Evolutionary conservation across 2,113 vertebrate genomes (phyloP).

Genomic region (Lota lota): DNA sequence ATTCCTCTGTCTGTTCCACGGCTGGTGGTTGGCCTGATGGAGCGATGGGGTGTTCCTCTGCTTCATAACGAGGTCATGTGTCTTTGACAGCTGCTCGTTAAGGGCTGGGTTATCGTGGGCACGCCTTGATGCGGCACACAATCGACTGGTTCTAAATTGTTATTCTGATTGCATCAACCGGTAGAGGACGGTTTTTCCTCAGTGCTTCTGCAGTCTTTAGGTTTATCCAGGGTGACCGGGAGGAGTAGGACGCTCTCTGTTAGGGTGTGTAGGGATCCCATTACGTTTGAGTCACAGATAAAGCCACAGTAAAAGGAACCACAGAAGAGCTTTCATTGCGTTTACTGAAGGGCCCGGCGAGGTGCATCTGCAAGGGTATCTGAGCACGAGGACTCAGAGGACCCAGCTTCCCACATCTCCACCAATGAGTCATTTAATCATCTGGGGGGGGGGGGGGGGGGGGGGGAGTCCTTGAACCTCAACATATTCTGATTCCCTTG

Average conservation of each 20-base stretch:
- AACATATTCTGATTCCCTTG: constrained; percentile 7
- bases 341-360: no score
- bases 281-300: no score
- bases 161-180: no score
- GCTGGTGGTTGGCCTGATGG: constrained; percentile 14
- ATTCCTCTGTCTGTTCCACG: constrained; percentile 33
- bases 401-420: background rate
- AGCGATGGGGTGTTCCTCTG: background rate
- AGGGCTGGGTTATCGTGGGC: background rate
- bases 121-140: background rate
- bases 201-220: no score
- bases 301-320: no score
- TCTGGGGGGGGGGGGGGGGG: background rate
- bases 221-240: no score
- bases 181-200: no score
- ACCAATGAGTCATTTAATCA: constrained; percentile 5
- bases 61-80: constrained; percentile 37
- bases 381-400: background rate
- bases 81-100: constrained; percentile 32
- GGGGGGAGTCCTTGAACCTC: constrained; percentile 13
- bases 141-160: background rate
- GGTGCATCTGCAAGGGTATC: no score
- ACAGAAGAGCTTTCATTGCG: no score
- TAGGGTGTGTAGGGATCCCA: no score
- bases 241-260: no score